Percentiles rank a stretch among this genome's conserved stretches.
phyloP scores from a whole-genome alignment of 2,888 invertebrate species.

The Nymphalis polychloros region DNA sequence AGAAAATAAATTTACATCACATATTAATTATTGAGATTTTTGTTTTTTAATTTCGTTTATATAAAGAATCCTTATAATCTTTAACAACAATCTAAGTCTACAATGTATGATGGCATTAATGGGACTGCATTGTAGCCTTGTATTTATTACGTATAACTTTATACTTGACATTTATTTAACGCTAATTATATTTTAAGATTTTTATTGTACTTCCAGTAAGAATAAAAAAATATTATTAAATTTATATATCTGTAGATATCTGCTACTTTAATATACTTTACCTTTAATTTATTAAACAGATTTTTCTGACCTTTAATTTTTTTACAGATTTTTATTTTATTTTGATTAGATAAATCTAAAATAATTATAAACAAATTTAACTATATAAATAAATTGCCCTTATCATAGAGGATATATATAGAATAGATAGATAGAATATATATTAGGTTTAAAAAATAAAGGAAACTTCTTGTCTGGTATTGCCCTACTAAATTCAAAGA shows the following conservation, averaged over 20 bases:
- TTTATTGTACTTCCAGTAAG: slow-evolving; percentile 2
- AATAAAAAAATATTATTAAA: background rate
- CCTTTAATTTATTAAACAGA: no score
- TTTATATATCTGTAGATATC: background rate
- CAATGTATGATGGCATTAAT: slow-evolving; percentile 22
- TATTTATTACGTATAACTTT: slow-evolving; percentile 20
- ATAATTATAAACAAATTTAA: no score
- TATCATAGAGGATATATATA: no score
- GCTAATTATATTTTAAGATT: slow-evolving; percentile 18
- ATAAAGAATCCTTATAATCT: slow-evolving; percentile 27
- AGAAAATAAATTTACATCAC: slow-evolving; percentile 12
- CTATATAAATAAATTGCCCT: no score
- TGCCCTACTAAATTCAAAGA: no score
- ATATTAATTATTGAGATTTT: background rate
- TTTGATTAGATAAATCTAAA: no score
- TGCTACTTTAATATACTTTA: no score
- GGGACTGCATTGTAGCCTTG: slow-evolving; percentile 19
- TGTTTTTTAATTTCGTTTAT: slow-evolving; percentile 14
- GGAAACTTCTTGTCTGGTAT: no score
- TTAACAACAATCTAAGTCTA: slow-evolving; percentile 21
- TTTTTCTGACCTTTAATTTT: no score
- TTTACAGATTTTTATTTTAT: no score
- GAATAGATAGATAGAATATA: no score
- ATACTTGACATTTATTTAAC: slow-evolving; percentile 14
- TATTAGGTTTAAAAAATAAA: no score